phyloP scores from a whole-genome alignment of 2,797 vertebrate species.

The Micrastur ruficollis region DNA sequence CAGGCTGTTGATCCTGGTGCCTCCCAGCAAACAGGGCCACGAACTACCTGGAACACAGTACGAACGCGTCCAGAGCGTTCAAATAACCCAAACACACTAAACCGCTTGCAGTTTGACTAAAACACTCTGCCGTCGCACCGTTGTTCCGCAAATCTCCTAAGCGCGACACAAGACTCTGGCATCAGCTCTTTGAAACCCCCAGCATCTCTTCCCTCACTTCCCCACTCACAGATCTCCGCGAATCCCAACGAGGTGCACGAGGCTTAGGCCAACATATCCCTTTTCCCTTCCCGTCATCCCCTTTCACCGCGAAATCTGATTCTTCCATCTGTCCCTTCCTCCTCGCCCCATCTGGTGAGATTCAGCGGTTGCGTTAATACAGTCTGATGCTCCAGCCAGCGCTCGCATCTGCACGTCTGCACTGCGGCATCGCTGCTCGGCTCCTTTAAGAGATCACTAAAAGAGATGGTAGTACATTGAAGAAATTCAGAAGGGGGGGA shows the following conservation, averaged over 20 bases:
- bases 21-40: not conserved
- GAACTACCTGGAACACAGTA: not conserved
- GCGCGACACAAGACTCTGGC: rapidly evolving
- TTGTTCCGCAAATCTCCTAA: not conserved
- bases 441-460: conserved; percentile 14
- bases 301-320: not conserved
- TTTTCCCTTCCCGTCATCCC: not conserved
- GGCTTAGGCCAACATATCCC: not conserved
- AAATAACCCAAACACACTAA: not conserved
- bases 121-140: rapidly evolving
- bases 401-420: not conserved
- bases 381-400: not conserved
- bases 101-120: rapidly evolving
- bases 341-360: not conserved
- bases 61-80: rapidly evolving
- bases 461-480: conserved; percentile 5
- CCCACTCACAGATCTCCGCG: not conserved
- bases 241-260: not conserved
- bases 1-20: not conserved
- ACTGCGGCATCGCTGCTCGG: not conserved
- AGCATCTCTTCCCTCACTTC: not conserved
- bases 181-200: not conserved
- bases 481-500: not conserved
- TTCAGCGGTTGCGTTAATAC: not conserved
- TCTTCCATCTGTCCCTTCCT: not conserved